Base-by-base conservation (phyloP, 2,797 vertebrate species). In the Acanthurus tractus region DNA sequence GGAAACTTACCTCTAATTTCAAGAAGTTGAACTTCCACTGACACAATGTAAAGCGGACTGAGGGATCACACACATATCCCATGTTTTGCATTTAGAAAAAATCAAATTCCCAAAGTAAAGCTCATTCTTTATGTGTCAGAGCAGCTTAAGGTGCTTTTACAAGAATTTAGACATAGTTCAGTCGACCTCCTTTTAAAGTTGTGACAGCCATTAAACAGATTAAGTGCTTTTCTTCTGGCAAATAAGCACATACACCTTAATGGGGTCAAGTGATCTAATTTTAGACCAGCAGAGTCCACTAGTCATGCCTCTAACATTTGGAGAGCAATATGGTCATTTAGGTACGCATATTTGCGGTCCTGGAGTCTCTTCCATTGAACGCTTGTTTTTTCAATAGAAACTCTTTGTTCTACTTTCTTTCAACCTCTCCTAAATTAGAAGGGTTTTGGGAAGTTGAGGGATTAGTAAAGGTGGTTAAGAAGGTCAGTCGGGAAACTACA, bases 1-100 rank as follows among this genome's bases (percentile, higher is more conserved):
- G 71, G 78, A 89, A 88, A 66, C n/a, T 65, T 75, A 58, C 61
- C 61, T 86, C 63, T 55, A 59, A 79, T 84, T 85, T 90, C 75
- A 81, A 87, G 46, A 23, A 65, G 69, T 53, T 88, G 72, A 84
- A 82, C 83, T 89, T 79, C 11, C 22, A 76, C 12, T 83, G 84
- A 85, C 81, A 81, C 70, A 36, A 64, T 29, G 52, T 45, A 36
- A 65, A 77, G 46, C 57, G 52, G 36, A 59, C 49, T 64, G 52
- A 13, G 1, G 48, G 82, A 78, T 65, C 34, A 7, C 67, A 56
- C 77, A 70, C 20, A 65, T 34, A 63, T 65, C 63, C 46, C 56
- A 29, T 76, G 66, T 67, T 70, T 40, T 72, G 42, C 23, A 44
- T 65, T 69, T 20, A 11, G 23, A 9, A 48, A 63, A 63, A 64